These are phyloP conservation scores for Bolinopsis microptera DNA, from an alignment of 37 sponge, comb jelly and placozoan genomes.

Conservation along the genomic window DNA sequence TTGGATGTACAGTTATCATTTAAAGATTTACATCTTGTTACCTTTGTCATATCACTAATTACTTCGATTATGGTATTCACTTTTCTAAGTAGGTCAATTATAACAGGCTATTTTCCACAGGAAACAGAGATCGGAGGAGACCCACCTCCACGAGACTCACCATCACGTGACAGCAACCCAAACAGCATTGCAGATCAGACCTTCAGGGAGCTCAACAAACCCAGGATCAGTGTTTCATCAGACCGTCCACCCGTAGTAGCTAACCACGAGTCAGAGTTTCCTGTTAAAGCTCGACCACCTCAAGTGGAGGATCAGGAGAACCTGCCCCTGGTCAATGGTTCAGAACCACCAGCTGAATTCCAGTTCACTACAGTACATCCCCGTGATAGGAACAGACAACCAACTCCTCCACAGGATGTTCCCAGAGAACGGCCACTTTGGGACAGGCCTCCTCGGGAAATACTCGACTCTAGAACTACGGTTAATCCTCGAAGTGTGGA, in stretches of 20 bases:
- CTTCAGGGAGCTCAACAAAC: not conserved
- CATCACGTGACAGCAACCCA: not conserved
- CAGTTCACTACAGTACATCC: not conserved
- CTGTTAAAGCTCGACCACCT: not conserved
- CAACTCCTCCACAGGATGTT: not conserved
- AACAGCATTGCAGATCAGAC: not conserved
- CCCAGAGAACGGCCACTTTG: not conserved
- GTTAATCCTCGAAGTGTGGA: not conserved
- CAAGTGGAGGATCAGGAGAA: not conserved
- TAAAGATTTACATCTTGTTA: too few relatives aligned
- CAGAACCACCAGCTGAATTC: not conserved
- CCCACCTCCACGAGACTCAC: not conserved
- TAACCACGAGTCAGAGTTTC: constrained; percentile 6
- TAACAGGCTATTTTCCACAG: too few relatives aligned
- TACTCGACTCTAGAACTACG: not conserved
- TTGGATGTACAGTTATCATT: not conserved
- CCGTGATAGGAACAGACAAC: not conserved
- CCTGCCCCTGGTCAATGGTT: not conserved
- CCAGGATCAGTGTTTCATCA: not conserved
- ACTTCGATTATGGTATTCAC: too few relatives aligned
- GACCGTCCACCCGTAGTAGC: not conserved
- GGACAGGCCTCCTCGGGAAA: not conserved
- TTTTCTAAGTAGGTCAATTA: too few relatives aligned
- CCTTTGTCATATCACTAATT: too few relatives aligned
- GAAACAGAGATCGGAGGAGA: not conserved